Conservation (phyloP, 2,113 vertebrate genomes). For the Eulemur rufifrons region DNA sequence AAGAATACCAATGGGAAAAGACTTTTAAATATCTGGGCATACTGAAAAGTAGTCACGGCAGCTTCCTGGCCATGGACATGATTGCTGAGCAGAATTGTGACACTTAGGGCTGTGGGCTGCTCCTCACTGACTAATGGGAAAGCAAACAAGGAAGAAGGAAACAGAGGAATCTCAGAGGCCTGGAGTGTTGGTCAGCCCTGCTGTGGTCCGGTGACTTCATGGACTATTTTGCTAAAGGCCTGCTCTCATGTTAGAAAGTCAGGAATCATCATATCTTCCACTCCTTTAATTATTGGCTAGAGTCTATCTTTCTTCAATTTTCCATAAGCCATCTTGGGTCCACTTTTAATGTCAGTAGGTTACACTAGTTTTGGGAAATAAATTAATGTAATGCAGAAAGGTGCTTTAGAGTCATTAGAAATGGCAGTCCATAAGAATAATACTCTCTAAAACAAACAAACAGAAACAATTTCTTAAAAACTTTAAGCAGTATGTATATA, state of each 20-base stretch:
- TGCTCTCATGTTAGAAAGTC: not conserved
- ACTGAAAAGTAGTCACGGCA: not conserved
- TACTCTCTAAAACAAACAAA: not conserved
- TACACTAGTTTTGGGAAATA: not conserved
- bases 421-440: not conserved
- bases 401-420: not conserved
- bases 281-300: not conserved
- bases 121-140: not conserved
- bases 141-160: not conserved
- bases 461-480: constrained; percentile 1
- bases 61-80: not conserved
- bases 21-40: not conserved
- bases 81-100: not conserved
- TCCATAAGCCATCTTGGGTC: not conserved
- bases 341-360: not conserved
- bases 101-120: not conserved
- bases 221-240: not conserved
- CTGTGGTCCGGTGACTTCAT: not conserved
- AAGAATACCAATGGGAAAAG: not conserved
- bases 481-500: not conserved
- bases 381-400: not conserved
- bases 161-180: not conserved
- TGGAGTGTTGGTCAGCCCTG: not conserved
- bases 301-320: not conserved
- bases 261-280: not conserved